Evolutionary conservation across 2,888 invertebrate species (phyloP).

Genomic region (Brachynemurus nebulosus): DNA sequence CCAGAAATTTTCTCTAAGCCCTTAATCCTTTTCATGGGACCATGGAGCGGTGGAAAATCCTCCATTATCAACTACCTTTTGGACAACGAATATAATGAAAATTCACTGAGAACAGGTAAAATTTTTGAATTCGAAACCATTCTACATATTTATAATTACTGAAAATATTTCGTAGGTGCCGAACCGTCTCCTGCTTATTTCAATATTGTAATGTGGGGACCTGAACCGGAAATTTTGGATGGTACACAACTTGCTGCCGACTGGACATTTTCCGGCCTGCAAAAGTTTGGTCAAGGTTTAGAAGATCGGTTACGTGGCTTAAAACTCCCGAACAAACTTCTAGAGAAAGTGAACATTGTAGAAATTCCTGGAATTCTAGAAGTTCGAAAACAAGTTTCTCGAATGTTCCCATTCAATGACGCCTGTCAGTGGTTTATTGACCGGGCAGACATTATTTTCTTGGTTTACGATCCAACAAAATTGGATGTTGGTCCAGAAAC

Average conservation of each 20-base stretch:
- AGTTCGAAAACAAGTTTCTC: conserved; percentile 82
- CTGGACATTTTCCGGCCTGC: conserved; percentile 84
- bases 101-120: conserved; percentile 72
- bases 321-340: conserved; percentile 64
- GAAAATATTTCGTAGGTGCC: conserved; percentile 47
- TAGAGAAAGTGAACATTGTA: conserved; percentile 88
- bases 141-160: background rate
- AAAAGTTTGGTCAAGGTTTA: conserved; percentile 89
- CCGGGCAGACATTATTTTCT: conserved; percentile 86
- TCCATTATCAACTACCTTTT: conserved; percentile 86
- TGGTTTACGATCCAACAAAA: conserved; percentile 91
- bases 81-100: conserved; percentile 70
- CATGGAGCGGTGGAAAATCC: conserved; percentile 94
- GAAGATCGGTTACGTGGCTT: conserved; percentile 76
- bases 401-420: conserved; percentile 89
- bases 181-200: conserved; percentile 90
- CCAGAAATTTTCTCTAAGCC: conserved; percentile 93
- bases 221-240: conserved; percentile 71
- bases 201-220: conserved; percentile 81
- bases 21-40: conserved; percentile 84
- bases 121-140: conserved; percentile 7
- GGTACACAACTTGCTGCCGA: conserved; percentile 92
- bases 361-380: conserved; percentile 94
- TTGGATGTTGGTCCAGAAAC: conserved; percentile 91
- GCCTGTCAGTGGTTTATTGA: conserved; percentile 97